phyloP scores from a whole-genome alignment of 2,888 invertebrate genomes.

The Bedellia somnulentella region DNA sequence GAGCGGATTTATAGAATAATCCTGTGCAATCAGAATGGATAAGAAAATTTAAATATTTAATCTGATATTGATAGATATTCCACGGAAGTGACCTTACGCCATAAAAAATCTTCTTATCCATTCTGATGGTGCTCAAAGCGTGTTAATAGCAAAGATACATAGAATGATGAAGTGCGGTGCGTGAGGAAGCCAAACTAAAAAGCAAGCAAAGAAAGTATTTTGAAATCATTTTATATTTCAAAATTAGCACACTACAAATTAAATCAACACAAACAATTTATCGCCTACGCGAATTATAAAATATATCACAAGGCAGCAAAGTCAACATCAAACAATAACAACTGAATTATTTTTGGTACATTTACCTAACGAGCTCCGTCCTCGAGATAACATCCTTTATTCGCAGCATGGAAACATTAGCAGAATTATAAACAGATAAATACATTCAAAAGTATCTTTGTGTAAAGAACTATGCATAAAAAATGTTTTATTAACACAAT shows the following conservation, averaged over 20 bases:
- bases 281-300: slow-evolving; percentile 7
- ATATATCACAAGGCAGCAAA: slow-evolving; percentile 13
- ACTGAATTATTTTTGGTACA: not conserved
- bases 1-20: too few species aligned
- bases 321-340: slow-evolving; percentile 15
- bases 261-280: slow-evolving; percentile 38
- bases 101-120: too few species aligned
- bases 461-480: slow-evolving; percentile 33
- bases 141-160: too few species aligned
- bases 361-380: slow-evolving; percentile 50
- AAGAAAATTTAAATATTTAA: too few species aligned
- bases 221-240: slow-evolving; percentile 30
- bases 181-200: too few species aligned
- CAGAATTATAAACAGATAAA: slow-evolving; percentile 26
- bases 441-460: slow-evolving; percentile 28
- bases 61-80: too few species aligned
- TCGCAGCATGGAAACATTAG: slow-evolving; percentile 36
- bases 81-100: too few species aligned
- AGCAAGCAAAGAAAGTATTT: slow-evolving; percentile 37
- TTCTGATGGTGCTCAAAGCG: too few species aligned
- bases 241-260: slow-evolving; percentile 35
- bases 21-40: too few species aligned
- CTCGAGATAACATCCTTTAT: slow-evolving; percentile 49
- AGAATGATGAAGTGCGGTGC: too few species aligned
- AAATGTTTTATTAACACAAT: slow-evolving; percentile 35